phyloP scores from a whole-genome alignment of 2,113 vertebrate species.

The Rhynchomys soricoides region DNA sequence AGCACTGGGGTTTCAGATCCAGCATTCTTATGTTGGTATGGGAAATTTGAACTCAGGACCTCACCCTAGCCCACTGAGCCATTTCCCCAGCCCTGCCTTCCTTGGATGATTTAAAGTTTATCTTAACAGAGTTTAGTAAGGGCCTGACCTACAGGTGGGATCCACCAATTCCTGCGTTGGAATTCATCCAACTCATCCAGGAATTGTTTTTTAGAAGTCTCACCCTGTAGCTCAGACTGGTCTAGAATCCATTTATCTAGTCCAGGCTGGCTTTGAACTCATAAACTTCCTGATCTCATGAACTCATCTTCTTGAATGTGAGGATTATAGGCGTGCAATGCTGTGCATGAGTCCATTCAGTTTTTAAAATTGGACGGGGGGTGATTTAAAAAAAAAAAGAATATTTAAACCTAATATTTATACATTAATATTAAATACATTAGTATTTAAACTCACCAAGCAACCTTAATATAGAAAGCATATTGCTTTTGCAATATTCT shows the following conservation, averaged over 20 bases:
- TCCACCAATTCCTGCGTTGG: neutral
- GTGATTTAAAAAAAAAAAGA: neutral
- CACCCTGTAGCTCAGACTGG: neutral
- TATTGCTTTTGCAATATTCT: neutral
- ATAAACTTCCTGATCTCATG: neutral
- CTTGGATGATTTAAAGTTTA: neutral
- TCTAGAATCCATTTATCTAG: neutral
- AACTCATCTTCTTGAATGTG: neutral
- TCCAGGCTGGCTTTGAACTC: neutral
- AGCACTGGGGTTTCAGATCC: neutral
- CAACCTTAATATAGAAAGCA: neutral
- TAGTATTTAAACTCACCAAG: neutral
- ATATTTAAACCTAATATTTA: neutral
- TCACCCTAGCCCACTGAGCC: neutral
- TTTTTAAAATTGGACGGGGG: neutral
- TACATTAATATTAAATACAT: neutral
- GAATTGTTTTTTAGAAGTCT: neutral
- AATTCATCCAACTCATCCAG: neutral
- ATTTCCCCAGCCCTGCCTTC: neutral
- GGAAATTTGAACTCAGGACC: neutral
- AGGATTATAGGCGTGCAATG: neutral
- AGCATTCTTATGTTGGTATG: neutral
- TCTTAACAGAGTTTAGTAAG: neutral
- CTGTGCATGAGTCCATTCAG: neutral
- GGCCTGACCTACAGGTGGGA: neutral